phyloP scores from a whole-genome alignment of 1,140 invertebrate genomes.

The Drosophila equinoxialis region DNA sequence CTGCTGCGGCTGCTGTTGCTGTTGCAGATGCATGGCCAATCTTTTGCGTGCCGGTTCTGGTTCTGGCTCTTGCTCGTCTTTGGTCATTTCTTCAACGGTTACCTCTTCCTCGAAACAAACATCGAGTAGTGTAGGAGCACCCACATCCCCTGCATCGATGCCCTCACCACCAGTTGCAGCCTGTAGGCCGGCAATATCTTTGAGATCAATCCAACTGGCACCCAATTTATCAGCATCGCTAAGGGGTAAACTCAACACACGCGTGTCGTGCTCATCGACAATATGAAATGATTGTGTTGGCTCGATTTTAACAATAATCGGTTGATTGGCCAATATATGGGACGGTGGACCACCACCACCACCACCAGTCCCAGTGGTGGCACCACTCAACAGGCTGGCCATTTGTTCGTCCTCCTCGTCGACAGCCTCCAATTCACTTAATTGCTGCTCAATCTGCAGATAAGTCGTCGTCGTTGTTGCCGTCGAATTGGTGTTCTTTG shows the following conservation, averaged over 20 bases:
- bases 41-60: conserved; percentile 59
- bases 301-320: conserved; percentile 80
- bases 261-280: conserved; percentile 74
- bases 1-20: conserved; percentile 42
- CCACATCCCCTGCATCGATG: conserved; percentile 1
- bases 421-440: conserved; percentile 64
- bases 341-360: conserved; percentile 42
- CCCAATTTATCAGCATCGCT: conserved; percentile 74
- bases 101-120: conserved; percentile 74
- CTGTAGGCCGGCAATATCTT: conserved; percentile 77
- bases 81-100: conserved; percentile 40
- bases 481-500: conserved; percentile 18
- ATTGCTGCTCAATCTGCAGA: conserved; percentile 73
- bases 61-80: conserved; percentile 35
- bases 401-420: conserved; percentile 72
- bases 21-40: conserved; percentile 46
- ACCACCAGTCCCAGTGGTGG: background rate
- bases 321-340: conserved; percentile 65
- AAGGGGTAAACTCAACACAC: conserved; percentile 71
- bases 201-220: conserved; percentile 80
- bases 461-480: conserved; percentile 55
- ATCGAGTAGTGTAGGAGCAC: conserved; percentile 67
- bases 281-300: conserved; percentile 78
- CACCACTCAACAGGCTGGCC: conserved; percentile 54
- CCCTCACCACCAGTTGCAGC: conserved; percentile 33